Percentiles rank a stretch among this genome's conserved stretches.
Conservation (phyloP, 2,113 vertebrate species). For the Uria lomvia region DNA sequence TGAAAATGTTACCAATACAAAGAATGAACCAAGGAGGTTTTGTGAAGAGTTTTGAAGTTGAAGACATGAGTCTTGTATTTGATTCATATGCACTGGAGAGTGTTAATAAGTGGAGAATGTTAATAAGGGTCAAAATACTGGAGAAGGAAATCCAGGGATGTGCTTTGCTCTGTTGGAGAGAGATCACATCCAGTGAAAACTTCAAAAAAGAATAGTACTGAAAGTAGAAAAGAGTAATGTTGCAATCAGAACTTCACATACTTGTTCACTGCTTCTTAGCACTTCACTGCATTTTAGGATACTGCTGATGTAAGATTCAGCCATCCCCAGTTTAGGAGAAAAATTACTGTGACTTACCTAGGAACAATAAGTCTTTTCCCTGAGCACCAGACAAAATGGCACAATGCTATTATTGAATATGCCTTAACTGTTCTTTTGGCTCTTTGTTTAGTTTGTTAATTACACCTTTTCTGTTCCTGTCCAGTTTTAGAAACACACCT, state of each 20-base stretch:
- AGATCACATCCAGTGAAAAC: neutral
- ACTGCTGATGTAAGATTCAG: neutral
- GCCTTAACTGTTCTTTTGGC: neutral
- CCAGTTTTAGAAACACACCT: neutral
- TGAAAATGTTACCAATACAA: neutral
- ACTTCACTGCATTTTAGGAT: neutral
- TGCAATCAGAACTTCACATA: neutral
- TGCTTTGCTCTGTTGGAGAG: neutral
- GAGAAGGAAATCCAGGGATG: neutral
- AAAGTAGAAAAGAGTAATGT: neutral
- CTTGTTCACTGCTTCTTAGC: neutral
- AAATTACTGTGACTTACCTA: neutral
- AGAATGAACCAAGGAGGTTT: neutral
- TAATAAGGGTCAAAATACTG: neutral
- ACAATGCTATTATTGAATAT: neutral
- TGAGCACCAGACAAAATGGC: neutral
- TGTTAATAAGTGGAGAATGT: neutral
- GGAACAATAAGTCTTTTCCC: neutral
- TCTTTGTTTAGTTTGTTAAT: neutral
- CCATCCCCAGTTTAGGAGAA: neutral
- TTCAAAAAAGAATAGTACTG: neutral
- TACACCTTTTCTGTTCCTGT: neutral
- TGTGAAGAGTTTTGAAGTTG: neutral
- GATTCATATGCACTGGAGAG: neutral
- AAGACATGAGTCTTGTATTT: neutral